phyloP scores from a whole-genome alignment of 2,113 vertebrate genomes.

The Etheostoma cragini region DNA sequence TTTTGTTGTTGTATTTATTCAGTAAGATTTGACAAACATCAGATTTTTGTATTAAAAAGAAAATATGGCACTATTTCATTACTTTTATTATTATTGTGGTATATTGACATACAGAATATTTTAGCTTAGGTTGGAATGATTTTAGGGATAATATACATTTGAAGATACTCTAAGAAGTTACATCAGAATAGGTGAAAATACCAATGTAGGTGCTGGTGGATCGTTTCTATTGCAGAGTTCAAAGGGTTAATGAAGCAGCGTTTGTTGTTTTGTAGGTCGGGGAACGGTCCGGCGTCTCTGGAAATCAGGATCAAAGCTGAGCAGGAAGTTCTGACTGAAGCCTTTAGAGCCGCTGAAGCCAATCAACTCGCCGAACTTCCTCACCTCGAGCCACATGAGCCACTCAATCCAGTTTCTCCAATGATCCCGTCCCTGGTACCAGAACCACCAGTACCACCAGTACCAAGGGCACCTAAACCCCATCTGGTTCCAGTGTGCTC shows the following conservation, averaged over 20 bases:
- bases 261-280: slow-evolving; percentile 21
- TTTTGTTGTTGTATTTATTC: too few relatives aligned
- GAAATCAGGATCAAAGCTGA: slow-evolving; percentile 36
- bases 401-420: background rate
- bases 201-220: too few relatives aligned
- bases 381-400: background rate
- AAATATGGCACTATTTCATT: too few relatives aligned
- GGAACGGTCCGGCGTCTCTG: background rate
- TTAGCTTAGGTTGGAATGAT: too few relatives aligned
- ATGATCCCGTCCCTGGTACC: background rate
- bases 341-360: slow-evolving; percentile 10
- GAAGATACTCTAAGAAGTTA: too few relatives aligned
- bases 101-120: too few relatives aligned
- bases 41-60: too few relatives aligned
- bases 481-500: background rate
- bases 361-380: background rate
- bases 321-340: slow-evolving; percentile 13
- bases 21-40: too few relatives aligned
- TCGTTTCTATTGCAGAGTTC: background rate
- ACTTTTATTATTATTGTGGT: too few relatives aligned
- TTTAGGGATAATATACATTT: too few relatives aligned
- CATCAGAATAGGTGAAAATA: too few relatives aligned
- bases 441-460: background rate
- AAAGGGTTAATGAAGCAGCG: background rate
- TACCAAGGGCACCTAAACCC: background rate